A percentile compares a stretch with the other conserved stretches of the same genome.
Evolutionary conservation across 2,797 vertebrate species (phyloP).

Genomic region (Nothura maculosa): DNA sequence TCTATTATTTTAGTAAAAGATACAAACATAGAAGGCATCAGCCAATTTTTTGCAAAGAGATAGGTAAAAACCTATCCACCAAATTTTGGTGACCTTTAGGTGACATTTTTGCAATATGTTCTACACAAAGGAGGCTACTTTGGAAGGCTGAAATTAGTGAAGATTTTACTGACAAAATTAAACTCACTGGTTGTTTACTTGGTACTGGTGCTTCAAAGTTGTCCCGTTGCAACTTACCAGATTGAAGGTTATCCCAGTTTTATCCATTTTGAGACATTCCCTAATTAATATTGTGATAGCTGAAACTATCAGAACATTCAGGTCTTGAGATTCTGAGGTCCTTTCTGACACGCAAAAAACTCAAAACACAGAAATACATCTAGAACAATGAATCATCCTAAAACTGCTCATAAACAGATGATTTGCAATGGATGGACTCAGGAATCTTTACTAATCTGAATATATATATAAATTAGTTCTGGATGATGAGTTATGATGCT

Average conservation of each 20-base stretch:
- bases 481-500: neutral
- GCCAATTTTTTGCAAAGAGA: neutral
- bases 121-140: neutral
- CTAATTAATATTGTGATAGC: neutral
- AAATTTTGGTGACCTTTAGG: neutral
- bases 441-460: neutral
- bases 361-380: neutral
- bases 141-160: neutral
- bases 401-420: neutral
- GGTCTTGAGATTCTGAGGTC: neutral
- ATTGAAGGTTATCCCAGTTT: too few relatives aligned
- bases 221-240: neutral
- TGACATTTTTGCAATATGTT: neutral
- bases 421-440: neutral
- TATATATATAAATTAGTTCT: neutral
- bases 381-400: neutral
- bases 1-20: neutral
- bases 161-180: neutral
- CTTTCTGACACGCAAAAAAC: neutral
- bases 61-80: neutral
- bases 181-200: neutral
- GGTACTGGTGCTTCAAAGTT: neutral
- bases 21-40: neutral
- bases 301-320: neutral
- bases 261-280: neutral